Conservation (phyloP, 2,113 vertebrate species). For the Melanocharis versteri region DNA sequence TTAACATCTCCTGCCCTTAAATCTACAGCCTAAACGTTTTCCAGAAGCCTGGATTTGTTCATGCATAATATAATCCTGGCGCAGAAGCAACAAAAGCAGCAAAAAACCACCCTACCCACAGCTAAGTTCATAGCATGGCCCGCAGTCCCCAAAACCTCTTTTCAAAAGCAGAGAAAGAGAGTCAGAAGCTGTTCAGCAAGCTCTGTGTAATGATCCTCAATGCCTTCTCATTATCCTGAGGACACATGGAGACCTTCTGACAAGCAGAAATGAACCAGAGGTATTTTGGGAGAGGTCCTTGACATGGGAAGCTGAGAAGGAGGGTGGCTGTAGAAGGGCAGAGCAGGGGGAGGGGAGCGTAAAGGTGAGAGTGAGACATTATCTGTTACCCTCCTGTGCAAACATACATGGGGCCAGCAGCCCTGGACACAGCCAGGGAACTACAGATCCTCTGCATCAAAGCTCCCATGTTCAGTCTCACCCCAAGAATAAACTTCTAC, state of each 20-base stretch:
- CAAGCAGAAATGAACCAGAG: background rate
- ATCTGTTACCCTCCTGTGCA: background rate
- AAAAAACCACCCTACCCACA: background rate
- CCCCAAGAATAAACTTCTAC: background rate
- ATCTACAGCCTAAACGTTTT: background rate
- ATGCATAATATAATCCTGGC: background rate
- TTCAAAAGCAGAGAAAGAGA: background rate
- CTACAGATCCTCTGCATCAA: background rate
- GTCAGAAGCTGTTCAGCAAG: background rate
- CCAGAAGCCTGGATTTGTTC: background rate
- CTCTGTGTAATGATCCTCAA: background rate
- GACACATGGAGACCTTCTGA: background rate
- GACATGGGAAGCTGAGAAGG: background rate
- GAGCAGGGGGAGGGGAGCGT: background rate
- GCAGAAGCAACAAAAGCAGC: background rate
- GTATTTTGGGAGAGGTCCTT: background rate
- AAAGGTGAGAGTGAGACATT: background rate
- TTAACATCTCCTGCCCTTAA: background rate
- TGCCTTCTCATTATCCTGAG: background rate
- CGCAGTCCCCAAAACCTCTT: background rate
- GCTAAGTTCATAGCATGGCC: fast-evolving
- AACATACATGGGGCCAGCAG: background rate
- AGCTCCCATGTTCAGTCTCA: background rate
- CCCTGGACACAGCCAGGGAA: background rate
- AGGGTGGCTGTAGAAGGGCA: background rate